Evolutionary conservation across 2,113 vertebrate genomes (phyloP), one percentile per base, ranked within the genome.

Genomic region (Tyrannus savana): DNA sequence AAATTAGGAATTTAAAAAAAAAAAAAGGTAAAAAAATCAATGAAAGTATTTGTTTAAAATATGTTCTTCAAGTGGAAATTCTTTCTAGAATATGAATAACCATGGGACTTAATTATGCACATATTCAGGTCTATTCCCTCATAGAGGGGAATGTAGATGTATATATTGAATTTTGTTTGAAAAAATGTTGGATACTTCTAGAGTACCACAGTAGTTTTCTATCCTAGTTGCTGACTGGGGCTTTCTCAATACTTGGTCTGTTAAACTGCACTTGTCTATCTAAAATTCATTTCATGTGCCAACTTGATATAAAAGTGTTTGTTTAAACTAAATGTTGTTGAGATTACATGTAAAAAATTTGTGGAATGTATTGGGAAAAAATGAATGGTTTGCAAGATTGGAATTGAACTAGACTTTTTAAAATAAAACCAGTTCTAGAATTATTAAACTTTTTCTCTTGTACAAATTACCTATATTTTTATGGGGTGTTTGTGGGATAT

Each of bases 1-100:
- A 76, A 89, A 64, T 25, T 15, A 46, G 15, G 69, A 53, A 74
- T 22, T 42, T 18, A n/a, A 9, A 25, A 25, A 22, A 10, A 25
- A 52, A 50, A 53, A 21, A 41, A 0, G 0, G 39, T 41, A 41
- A 31, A 47, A 31, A 35, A 1, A 0, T 47, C 14, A 22, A 0
- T 47, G 2, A 27, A 75, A 37, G 3, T 78, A 16, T 50, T 83
- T 87, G 3, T 55, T 87, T 60, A 24, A 91, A 95, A 31, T 56
- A 42, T 19, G 4, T 64, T 75, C 12, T 30, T 71, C 10, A 44
- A 22, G 24, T 69, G 28, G 31, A 77, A 74, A 44, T 69, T 83
- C 19, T 13, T 76, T 56, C 37, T 60, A 37, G 17, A 60, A 49
- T 83, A n/a, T 58, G 17, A 60, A 37, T 83, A n/a, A 49, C 55